These are phyloP conservation scores for Mallateleia sp. DNA, from an alignment of 2,888 invertebrate genomes.

Conservation along the genomic window DNA sequence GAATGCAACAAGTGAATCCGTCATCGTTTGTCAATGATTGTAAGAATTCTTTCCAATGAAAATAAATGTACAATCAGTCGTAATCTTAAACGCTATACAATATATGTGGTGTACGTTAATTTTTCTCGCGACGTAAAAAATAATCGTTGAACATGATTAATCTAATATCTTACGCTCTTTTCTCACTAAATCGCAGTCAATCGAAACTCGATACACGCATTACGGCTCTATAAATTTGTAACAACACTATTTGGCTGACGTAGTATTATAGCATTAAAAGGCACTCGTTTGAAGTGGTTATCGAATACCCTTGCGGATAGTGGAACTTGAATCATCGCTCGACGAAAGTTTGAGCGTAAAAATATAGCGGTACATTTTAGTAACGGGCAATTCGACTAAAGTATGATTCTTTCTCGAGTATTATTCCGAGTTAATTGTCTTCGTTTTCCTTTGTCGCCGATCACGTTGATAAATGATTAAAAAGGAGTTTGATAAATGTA, in stretches of 20 bases:
- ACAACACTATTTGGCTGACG: conserved; percentile 66
- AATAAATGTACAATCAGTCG: conserved; percentile 54
- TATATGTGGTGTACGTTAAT: conserved; percentile 17
- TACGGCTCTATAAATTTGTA: conserved; percentile 52
- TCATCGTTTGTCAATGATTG: too few species aligned
- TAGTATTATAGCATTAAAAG: conserved; percentile 50
- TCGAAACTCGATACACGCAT: conserved; percentile 38
- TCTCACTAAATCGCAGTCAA: conserved; percentile 49
- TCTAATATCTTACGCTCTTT: conserved; percentile 51
- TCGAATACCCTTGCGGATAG: conserved; percentile 36
- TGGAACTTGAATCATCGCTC: conserved; percentile 35
- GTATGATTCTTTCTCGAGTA: neutral
- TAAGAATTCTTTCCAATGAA: neutral
- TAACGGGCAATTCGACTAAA: conserved; percentile 8
- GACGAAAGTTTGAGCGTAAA: conserved; percentile 33
- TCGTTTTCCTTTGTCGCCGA: neutral
- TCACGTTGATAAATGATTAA: too few species aligned
- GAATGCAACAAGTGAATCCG: too few species aligned
- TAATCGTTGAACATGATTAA: conserved; percentile 51
- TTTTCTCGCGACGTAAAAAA: conserved; percentile 18
- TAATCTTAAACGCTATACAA: conserved; percentile 40
- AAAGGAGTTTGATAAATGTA: too few species aligned
- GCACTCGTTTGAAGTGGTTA: conserved; percentile 47
- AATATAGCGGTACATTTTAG: conserved; percentile 21
- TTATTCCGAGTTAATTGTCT: conserved; percentile 4